Evolutionary conservation across 1,140 invertebrate species (phyloP).

Genomic region (Drosophila pallidifrons): DNA sequence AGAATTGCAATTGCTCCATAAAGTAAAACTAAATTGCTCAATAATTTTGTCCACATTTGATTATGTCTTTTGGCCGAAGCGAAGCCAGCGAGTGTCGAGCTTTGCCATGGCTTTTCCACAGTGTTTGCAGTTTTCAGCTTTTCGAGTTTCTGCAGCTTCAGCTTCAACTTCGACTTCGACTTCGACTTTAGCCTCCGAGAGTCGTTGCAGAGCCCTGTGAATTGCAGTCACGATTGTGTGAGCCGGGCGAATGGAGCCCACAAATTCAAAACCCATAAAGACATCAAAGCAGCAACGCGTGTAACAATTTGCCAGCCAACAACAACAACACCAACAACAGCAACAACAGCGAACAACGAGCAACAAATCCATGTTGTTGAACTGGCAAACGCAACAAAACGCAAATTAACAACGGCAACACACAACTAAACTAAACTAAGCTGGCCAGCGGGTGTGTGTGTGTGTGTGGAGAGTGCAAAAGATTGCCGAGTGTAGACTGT

Average conservation of each 20-base stretch:
- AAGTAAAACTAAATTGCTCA: conserved; percentile 84
- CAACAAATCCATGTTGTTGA: conserved; percentile 34
- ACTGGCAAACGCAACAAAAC: conserved; percentile 77
- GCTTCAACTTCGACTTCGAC: background rate
- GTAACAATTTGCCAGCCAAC: conserved; percentile 81
- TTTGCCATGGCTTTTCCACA: conserved; percentile 20
- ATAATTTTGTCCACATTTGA: conserved; percentile 84
- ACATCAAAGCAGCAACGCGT: conserved; percentile 83
- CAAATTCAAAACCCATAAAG: conserved; percentile 83
- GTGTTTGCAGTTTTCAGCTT: conserved; percentile 2
- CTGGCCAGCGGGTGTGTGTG: background rate
- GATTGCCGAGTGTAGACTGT: conserved; percentile 7
- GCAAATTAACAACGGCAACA: conserved; percentile 77
- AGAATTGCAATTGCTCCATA: conserved; percentile 78
- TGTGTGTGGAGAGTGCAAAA: conserved; percentile 5
- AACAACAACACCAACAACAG: conserved; percentile 26
- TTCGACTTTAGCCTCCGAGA: background rate
- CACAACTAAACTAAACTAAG: conserved; percentile 35
- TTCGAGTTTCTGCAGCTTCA: background rate
- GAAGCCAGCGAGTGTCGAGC: background rate
- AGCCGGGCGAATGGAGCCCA: conserved; percentile 63
- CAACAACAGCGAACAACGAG: conserved; percentile 43
- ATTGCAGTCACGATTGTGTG: conserved; percentile 78
- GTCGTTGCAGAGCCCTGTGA: conserved; percentile 43
- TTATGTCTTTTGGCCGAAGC: conserved; percentile 72